Percentiles rank a stretch among this genome's conserved stretches.
phyloP scores from a whole-genome alignment of 1,140 invertebrate species.

The Dysdera silvatica region DNA sequence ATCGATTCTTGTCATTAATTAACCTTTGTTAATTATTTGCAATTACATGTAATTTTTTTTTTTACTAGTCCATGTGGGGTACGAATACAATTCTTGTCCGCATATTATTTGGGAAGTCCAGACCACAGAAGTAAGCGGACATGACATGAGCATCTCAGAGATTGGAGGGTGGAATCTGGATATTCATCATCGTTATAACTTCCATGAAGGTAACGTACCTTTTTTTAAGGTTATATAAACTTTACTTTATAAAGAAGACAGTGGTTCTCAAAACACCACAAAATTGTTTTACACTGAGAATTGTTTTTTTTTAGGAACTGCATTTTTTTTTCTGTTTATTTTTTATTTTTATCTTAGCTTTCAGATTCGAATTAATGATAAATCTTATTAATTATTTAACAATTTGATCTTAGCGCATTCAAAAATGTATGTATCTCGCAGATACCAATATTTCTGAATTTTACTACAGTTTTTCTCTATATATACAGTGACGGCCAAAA shows the following conservation, averaged over 20 bases:
- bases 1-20: background rate
- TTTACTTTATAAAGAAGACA: too few species aligned
- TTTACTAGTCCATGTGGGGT: slow-evolving; percentile 64
- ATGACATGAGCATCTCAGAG: slow-evolving; percentile 92
- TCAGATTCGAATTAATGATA: too few species aligned
- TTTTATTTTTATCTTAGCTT: too few species aligned
- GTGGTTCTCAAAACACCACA: too few species aligned
- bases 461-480: too few species aligned
- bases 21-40: background rate
- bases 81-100: slow-evolving; percentile 80
- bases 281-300: too few species aligned
- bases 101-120: slow-evolving; percentile 87
- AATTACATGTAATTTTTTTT: background rate
- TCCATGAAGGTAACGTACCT: slow-evolving; percentile 88
- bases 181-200: slow-evolving; percentile 97
- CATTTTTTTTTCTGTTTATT: background rate
- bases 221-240: too few species aligned
- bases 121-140: slow-evolving; percentile 87
- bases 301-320: background rate
- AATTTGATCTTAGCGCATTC: too few species aligned
- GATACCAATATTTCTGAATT: too few species aligned
- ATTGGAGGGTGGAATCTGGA: slow-evolving; percentile 95
- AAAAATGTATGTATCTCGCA: too few species aligned
- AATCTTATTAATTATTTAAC: too few species aligned
- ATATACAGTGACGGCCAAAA: too few species aligned